Percentiles rank a stretch among this genome's conserved stretches.
Evolutionary conservation across 1,140 invertebrate species (phyloP).

Genomic region (Rhizoglyphus robini): DNA sequence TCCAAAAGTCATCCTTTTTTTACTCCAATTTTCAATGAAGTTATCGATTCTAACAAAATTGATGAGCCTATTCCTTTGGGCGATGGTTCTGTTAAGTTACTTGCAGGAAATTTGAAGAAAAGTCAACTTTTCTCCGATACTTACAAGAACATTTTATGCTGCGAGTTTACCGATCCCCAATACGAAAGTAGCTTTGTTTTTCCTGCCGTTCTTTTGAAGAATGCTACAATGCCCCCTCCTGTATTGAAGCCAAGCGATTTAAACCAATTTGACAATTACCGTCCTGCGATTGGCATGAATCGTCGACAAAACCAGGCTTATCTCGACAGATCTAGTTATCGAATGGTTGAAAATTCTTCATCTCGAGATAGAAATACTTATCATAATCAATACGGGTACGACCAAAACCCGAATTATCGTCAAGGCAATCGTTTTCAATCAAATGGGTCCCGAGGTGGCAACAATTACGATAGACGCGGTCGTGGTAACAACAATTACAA

Average conservation of each 20-base stretch:
- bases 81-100: background rate
- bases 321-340: background rate
- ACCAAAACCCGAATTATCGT: constrained; percentile 7
- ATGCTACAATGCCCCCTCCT: constrained; percentile 48
- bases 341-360: background rate
- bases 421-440: background rate
- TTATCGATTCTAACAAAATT: background rate
- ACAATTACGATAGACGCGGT: background rate
- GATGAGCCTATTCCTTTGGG: background rate
- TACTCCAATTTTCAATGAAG: background rate
- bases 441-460: background rate
- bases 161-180: constrained; percentile 62
- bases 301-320: background rate
- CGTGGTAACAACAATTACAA: background rate
- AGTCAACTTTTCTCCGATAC: constrained; percentile 17
- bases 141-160: constrained; percentile 39
- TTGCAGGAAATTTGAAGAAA: constrained; percentile 16
- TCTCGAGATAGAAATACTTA: background rate
- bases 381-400: constrained; percentile 14
- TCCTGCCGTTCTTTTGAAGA: constrained; percentile 51
- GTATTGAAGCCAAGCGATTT: constrained; percentile 68
- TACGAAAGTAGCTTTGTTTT: constrained; percentile 62
- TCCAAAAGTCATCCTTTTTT: constrained; percentile 1
- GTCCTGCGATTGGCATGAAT: constrained; percentile 18
- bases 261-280: constrained; percentile 38